Evolutionary conservation across 2,113 vertebrate species (phyloP).

Genomic region (Andinoacara biseriatus): DNA sequence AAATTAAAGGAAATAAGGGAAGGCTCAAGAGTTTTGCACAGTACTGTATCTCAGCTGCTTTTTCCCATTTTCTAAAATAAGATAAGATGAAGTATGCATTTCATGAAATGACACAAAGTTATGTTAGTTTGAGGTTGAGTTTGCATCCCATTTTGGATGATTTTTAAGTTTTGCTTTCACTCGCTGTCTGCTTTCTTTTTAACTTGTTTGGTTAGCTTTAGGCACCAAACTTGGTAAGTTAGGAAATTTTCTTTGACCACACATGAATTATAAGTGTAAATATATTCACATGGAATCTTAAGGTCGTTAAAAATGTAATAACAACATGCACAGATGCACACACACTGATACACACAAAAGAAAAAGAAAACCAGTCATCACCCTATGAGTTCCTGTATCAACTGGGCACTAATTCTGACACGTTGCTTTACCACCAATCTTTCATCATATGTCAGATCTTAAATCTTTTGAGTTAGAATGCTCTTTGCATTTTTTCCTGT

Average conservation of each 20-base stretch:
- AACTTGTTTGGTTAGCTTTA: background rate
- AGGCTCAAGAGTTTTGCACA: background rate
- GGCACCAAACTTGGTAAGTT: background rate
- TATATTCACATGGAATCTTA: background rate
- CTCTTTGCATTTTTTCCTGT: background rate
- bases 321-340: too few relatives aligned
- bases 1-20: too few relatives aligned
- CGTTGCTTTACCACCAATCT: background rate
- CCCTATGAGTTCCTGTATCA: background rate
- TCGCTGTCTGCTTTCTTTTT: background rate
- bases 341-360: too few relatives aligned
- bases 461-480: background rate
- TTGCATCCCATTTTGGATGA: background rate
- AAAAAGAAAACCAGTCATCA: background rate
- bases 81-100: background rate
- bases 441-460: background rate
- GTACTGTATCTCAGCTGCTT: background rate
- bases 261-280: background rate
- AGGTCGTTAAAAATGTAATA: too few relatives aligned
- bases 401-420: background rate
- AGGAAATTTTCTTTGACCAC: background rate
- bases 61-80: background rate
- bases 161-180: background rate
- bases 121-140: background rate
- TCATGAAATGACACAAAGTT: background rate